Base-by-base conservation (phyloP, 2,797 vertebrate species). In the Eurystomus glaucurus region DNA sequence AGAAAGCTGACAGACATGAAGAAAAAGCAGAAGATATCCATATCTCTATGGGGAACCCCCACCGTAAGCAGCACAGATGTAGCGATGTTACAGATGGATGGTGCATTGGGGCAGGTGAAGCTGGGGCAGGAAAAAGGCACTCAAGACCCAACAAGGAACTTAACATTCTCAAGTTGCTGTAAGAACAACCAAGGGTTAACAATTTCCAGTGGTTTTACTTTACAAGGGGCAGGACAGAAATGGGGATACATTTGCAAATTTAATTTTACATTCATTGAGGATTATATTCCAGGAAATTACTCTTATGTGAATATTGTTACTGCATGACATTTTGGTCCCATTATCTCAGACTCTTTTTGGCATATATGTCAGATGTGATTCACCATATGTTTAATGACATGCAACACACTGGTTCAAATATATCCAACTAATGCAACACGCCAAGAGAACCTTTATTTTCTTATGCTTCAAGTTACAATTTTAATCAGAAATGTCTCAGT, bases 301-400 rank as follows among this genome's bases (percentile, higher is more conserved):
- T 91, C 60, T 37, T 83, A 74, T 10, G 39, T 85, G 94, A 95
- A 39, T 76, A 74, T 41, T 1, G 1, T 92, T 94, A 90, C 45
- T 76, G 60, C n/a, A 46, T 68, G 66, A 91, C 93, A 94, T 94
- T 95, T 95, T 93, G 92, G 88, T 92, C 95, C 91, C 92, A 93
- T 92, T 93, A 90, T 95, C 88, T 95, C 91, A 90, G 61, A 79
- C 72, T 61, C 57, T 58, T 88, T 78, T 74, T 90, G 88, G 87
- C 82, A 94, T 26, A 45, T 80, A 58, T 91, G 88, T 76, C 77
- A 93, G 58, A 92, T 77, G 68, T 79, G 83, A 97, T 66, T 93
- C 85, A 96, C 70, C 51, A 43, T 68, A 82, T 77, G 72, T 85
- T 94, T 93, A 86, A 95, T 35, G 62, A 85, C 55, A 70, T 61